These are phyloP conservation scores for Epizoanthus stellaris DNA, from an alignment of 92 coral and sea anemone species.

Conservation along the genomic window DNA sequence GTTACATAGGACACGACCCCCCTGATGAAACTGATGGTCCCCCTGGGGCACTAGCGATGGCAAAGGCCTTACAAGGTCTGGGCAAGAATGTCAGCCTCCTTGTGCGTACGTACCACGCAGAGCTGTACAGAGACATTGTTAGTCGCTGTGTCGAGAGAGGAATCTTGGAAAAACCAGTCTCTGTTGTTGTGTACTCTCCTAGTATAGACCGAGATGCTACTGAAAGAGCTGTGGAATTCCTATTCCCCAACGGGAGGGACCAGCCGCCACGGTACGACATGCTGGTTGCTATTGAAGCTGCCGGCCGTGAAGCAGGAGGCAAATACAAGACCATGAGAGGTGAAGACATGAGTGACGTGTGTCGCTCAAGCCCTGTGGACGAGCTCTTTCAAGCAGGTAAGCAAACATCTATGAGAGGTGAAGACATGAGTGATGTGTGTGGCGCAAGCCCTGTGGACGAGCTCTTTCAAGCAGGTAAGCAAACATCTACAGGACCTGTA, in stretches of 20 bases:
- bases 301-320: constrained; percentile 62
- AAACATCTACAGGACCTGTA: neutral
- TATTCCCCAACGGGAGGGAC: constrained; percentile 56
- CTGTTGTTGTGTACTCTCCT: constrained; percentile 70
- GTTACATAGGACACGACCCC: constrained; percentile 43
- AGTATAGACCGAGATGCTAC: constrained; percentile 25
- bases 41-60: constrained; percentile 73
- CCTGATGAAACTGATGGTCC: constrained; percentile 72
- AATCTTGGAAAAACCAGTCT: constrained; percentile 44
- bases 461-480: constrained; percentile 82
- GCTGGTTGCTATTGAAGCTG: constrained; percentile 90
- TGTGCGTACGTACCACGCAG: constrained; percentile 55
- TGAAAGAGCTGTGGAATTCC: constrained; percentile 71
- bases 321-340: constrained; percentile 68
- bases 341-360: constrained; percentile 46
- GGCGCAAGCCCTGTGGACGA: constrained; percentile 84
- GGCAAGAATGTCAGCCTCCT: constrained; percentile 74
- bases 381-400: constrained; percentile 90
- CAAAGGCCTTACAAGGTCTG: constrained; percentile 80
- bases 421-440: constrained; percentile 52
- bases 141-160: constrained; percentile 47
- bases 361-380: constrained; percentile 77
- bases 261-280: constrained; percentile 77
- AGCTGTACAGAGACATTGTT: constrained; percentile 48
- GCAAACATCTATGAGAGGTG: constrained; percentile 34